Evolutionary conservation across 2,888 invertebrate genomes (phyloP).

Genomic region (Acleris cristana): DNA sequence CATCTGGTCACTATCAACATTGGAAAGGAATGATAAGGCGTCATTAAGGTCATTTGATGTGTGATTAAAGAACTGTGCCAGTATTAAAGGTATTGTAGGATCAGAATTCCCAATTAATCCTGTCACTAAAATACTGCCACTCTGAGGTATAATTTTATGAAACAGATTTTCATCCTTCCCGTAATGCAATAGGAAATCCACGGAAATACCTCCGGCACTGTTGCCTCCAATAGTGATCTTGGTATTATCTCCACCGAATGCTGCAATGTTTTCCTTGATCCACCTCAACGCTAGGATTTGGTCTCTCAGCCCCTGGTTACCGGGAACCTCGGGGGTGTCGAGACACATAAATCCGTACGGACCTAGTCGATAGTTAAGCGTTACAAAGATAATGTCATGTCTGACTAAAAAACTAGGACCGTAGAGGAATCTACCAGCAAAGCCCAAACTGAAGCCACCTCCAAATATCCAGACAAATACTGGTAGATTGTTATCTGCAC

Average conservation of each 20-base stretch:
- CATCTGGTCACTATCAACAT: conserved; percentile 6
- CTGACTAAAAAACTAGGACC: conserved; percentile 58
- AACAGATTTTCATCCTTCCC: conserved; percentile 12
- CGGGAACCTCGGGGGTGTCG: conserved; percentile 54
- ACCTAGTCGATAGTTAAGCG: conserved; percentile 63
- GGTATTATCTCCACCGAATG: conserved; percentile 61
- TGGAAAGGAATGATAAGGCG: conserved; percentile 19
- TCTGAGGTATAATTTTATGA: conserved; percentile 26
- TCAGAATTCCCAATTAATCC: not conserved
- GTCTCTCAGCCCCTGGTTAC: conserved; percentile 67
- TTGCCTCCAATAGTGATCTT: conserved; percentile 62
- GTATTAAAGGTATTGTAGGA: conserved; percentile 9
- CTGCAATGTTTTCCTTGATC: conserved; percentile 60
- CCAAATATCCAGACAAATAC: conserved; percentile 64
- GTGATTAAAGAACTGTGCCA: conserved; percentile 27
- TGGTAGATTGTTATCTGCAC: conserved; percentile 50
- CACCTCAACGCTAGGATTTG: conserved; percentile 60
- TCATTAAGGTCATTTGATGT: conserved; percentile 12
- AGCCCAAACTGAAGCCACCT: conserved; percentile 53
- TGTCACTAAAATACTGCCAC: conserved; percentile 8
- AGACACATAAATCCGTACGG: conserved; percentile 68
- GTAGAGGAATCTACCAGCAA: conserved; percentile 46
- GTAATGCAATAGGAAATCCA: conserved; percentile 42
- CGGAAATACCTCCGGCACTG: conserved; percentile 59
- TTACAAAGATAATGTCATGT: conserved; percentile 60